phyloP scores from a whole-genome alignment of 2,797 vertebrate species.

The Cyprinella venusta region DNA sequence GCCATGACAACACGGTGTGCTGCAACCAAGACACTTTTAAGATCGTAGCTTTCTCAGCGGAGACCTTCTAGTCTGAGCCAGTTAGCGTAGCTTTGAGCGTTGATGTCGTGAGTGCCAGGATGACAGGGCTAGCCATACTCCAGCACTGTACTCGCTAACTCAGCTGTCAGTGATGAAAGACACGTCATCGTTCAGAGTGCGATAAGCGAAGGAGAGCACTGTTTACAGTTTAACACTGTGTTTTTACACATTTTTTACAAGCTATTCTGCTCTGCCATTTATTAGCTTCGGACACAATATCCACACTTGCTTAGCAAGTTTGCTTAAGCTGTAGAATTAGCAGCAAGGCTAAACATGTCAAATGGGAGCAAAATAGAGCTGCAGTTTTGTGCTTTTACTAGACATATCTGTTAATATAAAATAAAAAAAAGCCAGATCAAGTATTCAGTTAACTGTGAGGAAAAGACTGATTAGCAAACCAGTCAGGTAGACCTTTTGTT shows the following conservation, averaged over 20 bases:
- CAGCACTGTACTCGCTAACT: conserved; percentile 55
- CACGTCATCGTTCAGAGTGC: conserved; percentile 49
- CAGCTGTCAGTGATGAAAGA: conserved; percentile 46
- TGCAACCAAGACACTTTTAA: conserved; percentile 70
- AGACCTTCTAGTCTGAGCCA: conserved; percentile 35
- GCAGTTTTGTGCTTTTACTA: conserved; percentile 26
- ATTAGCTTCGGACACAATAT: conserved; percentile 51
- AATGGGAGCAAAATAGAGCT: conserved; percentile 12
- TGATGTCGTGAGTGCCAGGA: conserved; percentile 51
- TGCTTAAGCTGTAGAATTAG: conserved; percentile 49
- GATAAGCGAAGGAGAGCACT: conserved; percentile 60
- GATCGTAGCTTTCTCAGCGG: conserved; percentile 63
- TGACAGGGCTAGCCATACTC: conserved; percentile 62
- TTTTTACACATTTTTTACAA: conserved; percentile 62
- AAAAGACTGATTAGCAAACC: conserved; percentile 42
- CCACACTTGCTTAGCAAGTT: conserved; percentile 49
- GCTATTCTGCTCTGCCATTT: conserved; percentile 60
- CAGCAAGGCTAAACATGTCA: conserved; percentile 30
- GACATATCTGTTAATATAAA: background rate
- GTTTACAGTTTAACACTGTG: conserved; percentile 66
- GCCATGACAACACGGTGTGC: conserved; percentile 65
- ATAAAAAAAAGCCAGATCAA: conserved; percentile 6
- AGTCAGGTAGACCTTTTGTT: conserved; percentile 41
- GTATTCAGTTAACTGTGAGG: conserved; percentile 35
- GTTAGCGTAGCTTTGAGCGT: conserved; percentile 43